Evolutionary conservation across 2,888 invertebrate species (phyloP).

Genomic region (Argyra leucocephala): DNA sequence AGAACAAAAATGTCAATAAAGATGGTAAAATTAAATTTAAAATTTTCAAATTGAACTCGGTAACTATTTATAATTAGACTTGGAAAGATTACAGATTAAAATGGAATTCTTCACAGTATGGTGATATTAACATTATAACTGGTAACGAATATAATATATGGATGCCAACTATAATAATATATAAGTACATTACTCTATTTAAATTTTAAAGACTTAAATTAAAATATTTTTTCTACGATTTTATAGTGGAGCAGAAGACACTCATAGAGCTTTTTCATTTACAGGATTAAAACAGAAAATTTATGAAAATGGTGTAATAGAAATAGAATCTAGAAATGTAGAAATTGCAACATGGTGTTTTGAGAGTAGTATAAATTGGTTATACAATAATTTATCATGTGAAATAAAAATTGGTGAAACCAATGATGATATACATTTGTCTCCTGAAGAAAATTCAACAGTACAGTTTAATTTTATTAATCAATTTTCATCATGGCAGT

Average conservation of each 20-base stretch:
- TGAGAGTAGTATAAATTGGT: slow-evolving; percentile 36
- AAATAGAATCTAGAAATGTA: slow-evolving; percentile 29
- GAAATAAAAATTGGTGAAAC: slow-evolving; percentile 30
- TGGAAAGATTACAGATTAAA: slow-evolving; percentile 55
- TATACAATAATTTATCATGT: slow-evolving; percentile 35
- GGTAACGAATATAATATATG: slow-evolving; percentile 30
- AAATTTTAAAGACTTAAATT: not conserved
- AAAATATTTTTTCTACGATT: not conserved
- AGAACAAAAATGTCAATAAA: slow-evolving; percentile 39
- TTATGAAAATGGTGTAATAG: slow-evolving; percentile 30
- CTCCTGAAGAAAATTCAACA: slow-evolving; percentile 23
- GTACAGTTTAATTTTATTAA: slow-evolving; percentile 24
- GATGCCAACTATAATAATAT: slow-evolving; percentile 31
- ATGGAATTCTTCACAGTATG: slow-evolving; percentile 53
- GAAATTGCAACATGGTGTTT: slow-evolving; percentile 36
- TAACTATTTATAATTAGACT: slow-evolving; percentile 42
- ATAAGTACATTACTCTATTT: slow-evolving; percentile 28
- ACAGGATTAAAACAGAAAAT: slow-evolving; percentile 26
- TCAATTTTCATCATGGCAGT: slow-evolving; percentile 11
- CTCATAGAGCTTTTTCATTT: slow-evolving; percentile 23
- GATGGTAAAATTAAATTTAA: slow-evolving; percentile 35
- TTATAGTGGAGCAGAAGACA: slow-evolving; percentile 29
- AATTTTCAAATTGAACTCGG: slow-evolving; percentile 7
- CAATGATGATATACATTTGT: slow-evolving; percentile 21
- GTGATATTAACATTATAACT: slow-evolving; percentile 39